Evolutionary conservation across 2,888 invertebrate genomes (phyloP).

Genomic region (Nebria salina): DNA sequence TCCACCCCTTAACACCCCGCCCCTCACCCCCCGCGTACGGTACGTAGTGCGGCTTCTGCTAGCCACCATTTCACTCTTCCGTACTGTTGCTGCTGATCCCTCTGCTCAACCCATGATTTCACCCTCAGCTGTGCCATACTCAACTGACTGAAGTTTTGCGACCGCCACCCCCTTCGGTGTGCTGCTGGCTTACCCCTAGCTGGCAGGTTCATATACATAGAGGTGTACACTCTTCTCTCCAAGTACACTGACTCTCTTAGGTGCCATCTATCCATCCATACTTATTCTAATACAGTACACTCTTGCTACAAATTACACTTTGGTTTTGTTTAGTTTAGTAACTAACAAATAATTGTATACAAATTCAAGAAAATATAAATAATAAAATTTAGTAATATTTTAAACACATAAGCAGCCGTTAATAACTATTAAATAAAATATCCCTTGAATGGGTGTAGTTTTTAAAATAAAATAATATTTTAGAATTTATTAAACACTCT

Average conservation of each 20-base stretch:
- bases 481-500: too few species aligned
- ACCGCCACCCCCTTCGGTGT: background rate
- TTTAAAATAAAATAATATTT: too few species aligned
- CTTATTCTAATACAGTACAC: conserved; percentile 3
- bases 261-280: background rate
- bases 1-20: background rate
- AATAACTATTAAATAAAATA: too few species aligned
- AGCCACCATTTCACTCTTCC: background rate
- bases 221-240: conserved; percentile 60
- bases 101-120: background rate
- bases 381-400: too few species aligned
- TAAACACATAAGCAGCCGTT: too few species aligned
- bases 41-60: background rate
- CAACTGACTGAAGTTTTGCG: background rate
- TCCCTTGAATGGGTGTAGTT: too few species aligned
- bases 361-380: too few species aligned
- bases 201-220: conserved; percentile 62
- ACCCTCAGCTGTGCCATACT: too few species aligned
- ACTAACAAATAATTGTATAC: too few species aligned
- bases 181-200: conserved; percentile 26
- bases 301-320: background rate
- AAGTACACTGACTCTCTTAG: conserved; percentile 27
- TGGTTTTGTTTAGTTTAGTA: too few species aligned
- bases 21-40: background rate
- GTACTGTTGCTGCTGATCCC: background rate